Percentiles rank a stretch among this genome's conserved stretches.
Conservation (phyloP, 2,888 invertebrate genomes). For the Hofmannophila pseudospretella region DNA sequence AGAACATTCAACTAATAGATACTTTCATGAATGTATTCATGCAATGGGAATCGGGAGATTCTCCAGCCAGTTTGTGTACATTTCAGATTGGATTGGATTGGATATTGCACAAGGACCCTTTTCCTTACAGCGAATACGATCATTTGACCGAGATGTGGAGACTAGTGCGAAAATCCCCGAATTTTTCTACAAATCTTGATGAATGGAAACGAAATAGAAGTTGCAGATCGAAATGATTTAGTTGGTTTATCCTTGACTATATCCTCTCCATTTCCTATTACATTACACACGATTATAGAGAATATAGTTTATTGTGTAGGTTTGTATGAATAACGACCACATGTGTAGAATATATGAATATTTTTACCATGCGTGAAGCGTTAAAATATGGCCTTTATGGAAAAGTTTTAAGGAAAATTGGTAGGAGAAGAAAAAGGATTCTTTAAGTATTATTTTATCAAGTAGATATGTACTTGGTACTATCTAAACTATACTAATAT, state of each 20-base stretch:
- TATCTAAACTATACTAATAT: too few species aligned
- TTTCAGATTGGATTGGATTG: conserved; percentile 3
- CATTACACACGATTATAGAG: too few species aligned
- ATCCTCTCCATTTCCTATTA: too few species aligned
- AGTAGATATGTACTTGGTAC: too few species aligned
- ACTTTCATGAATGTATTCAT: conserved; percentile 6
- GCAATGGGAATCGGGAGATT: neutral
- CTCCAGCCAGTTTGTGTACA: conserved; percentile 2
- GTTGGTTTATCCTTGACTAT: too few species aligned
- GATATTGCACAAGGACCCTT: neutral
- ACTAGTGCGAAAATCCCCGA: neutral
- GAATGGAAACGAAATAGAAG: too few species aligned
- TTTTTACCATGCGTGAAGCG: neutral
- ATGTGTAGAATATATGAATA: neutral
- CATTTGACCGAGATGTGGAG: neutral
- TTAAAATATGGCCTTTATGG: neutral
- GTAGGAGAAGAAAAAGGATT: too few species aligned
- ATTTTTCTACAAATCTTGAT: neutral
- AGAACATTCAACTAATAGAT: conserved; percentile 2
- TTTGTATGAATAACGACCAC: neutral
- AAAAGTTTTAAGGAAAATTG: neutral
- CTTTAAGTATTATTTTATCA: too few species aligned
- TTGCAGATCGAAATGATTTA: too few species aligned
- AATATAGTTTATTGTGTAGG: neutral
- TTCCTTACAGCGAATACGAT: neutral